A percentile compares a stretch with the other conserved stretches of the same genome.
These are phyloP conservation scores for Corynorhinus townsendii DNA, from an alignment of 2,113 vertebrate species.

Conservation along the genomic window DNA sequence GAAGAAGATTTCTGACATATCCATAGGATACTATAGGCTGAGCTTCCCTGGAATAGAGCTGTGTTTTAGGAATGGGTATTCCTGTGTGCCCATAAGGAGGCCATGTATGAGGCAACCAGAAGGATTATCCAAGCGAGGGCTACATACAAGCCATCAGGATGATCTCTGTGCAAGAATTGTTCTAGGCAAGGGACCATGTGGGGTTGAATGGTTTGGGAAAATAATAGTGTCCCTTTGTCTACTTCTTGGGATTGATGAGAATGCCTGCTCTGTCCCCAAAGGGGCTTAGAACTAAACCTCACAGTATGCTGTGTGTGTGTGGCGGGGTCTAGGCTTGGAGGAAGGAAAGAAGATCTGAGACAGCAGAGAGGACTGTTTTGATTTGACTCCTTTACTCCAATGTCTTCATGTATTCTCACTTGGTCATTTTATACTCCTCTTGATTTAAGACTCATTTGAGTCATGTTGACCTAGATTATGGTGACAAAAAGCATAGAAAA, in stretches of 20 bases:
- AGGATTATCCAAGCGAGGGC: neutral
- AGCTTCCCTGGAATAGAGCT: neutral
- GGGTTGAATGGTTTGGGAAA: neutral
- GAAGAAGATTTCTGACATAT: neutral
- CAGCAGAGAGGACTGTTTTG: neutral
- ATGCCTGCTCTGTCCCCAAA: neutral
- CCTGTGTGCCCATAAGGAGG: accelerated
- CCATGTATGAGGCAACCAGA: neutral
- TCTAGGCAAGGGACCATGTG: neutral
- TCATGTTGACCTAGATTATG: neutral
- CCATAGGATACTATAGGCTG: neutral
- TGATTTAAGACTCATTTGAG: neutral
- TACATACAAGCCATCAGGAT: neutral
- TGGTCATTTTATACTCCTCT: neutral
- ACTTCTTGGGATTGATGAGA: neutral
- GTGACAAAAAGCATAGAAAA: neutral
- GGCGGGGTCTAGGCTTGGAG: neutral
- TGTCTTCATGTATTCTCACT: neutral
- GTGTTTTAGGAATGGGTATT: neutral
- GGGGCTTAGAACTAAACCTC: neutral
- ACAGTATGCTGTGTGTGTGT: neutral
- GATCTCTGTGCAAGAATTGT: neutral
- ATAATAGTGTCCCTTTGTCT: neutral
- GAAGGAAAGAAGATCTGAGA: neutral
- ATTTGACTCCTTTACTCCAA: neutral